Conservation (phyloP, 2,113 vertebrate genomes). For the Urocynchramus pylzowi region DNA sequence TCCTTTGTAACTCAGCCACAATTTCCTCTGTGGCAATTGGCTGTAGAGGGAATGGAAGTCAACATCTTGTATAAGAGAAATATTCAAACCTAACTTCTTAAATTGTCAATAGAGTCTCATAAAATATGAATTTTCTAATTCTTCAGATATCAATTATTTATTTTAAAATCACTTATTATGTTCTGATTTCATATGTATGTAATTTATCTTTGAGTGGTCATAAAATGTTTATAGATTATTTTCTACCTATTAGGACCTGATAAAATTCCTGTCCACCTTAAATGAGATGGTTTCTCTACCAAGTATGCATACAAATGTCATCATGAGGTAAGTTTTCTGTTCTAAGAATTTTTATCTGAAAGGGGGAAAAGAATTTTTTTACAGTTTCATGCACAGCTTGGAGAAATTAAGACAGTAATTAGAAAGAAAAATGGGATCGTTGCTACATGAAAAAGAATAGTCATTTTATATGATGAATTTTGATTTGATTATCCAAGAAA, state of each 20-base stretch:
- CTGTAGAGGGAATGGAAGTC: background rate
- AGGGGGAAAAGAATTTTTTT: background rate
- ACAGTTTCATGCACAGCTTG: background rate
- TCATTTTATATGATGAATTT: conserved; percentile 51
- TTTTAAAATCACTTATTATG: background rate
- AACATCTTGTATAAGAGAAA: background rate
- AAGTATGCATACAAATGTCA: background rate
- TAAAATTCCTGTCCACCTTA: background rate
- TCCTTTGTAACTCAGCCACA: fast-evolving
- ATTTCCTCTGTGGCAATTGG: background rate
- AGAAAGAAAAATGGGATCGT: conserved; percentile 42
- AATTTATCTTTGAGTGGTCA: background rate
- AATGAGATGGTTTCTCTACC: background rate
- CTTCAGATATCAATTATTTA: background rate
- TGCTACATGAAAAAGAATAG: conserved; percentile 32
- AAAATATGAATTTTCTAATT: conserved; percentile 5
- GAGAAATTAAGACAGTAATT: conserved; percentile 44
- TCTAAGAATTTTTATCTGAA: background rate
- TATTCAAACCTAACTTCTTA: background rate
- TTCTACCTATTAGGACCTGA: background rate
- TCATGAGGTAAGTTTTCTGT: background rate
- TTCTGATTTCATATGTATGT: background rate
- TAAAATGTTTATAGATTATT: background rate
- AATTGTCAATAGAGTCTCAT: background rate
- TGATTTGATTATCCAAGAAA: conserved; percentile 51